These are phyloP conservation scores for Neoniphon sammara DNA, from an alignment of 2,797 vertebrate species.

Conservation along the genomic window DNA sequence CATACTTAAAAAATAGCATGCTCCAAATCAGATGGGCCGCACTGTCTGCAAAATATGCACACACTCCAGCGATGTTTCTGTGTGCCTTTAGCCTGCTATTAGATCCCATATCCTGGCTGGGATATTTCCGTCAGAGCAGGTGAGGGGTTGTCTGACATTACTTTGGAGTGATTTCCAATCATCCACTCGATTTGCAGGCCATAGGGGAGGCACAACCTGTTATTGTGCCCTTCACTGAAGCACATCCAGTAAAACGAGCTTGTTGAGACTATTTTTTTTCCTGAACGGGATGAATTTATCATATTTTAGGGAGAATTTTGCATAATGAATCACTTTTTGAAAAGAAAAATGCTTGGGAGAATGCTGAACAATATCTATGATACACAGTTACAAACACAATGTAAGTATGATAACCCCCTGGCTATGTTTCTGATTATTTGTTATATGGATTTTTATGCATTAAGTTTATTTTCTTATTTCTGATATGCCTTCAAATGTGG, in stretches of 20 bases:
- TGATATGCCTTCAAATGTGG: background rate
- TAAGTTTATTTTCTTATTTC: too few relatives aligned
- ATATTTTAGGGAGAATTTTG: background rate
- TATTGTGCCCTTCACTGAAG: conserved; percentile 40
- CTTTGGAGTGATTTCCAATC: conserved; percentile 63
- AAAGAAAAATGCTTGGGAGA: too few relatives aligned
- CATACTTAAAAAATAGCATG: conserved; percentile 1
- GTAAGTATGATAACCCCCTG: too few relatives aligned
- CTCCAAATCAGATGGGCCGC: conserved; percentile 47
- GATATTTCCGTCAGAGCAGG: conserved; percentile 31
- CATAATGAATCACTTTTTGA: background rate
- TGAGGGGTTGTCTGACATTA: conserved; percentile 48
- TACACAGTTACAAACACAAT: too few relatives aligned
- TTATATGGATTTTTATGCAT: background rate
- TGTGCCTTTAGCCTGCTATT: conserved; percentile 30
- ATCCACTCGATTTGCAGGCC: conserved; percentile 57
- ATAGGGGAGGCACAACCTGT: conserved; percentile 33
- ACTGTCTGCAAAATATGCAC: conserved; percentile 25
- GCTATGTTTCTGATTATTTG: too few relatives aligned
- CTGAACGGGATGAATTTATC: background rate
- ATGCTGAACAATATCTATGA: too few relatives aligned
- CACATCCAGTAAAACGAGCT: conserved; percentile 1
- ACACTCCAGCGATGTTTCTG: conserved; percentile 10
- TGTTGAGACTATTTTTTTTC: background rate
- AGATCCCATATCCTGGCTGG: conserved; percentile 31